phyloP scores from a whole-genome alignment of 2,888 invertebrate genomes.

The Mayetiola destructor region DNA sequence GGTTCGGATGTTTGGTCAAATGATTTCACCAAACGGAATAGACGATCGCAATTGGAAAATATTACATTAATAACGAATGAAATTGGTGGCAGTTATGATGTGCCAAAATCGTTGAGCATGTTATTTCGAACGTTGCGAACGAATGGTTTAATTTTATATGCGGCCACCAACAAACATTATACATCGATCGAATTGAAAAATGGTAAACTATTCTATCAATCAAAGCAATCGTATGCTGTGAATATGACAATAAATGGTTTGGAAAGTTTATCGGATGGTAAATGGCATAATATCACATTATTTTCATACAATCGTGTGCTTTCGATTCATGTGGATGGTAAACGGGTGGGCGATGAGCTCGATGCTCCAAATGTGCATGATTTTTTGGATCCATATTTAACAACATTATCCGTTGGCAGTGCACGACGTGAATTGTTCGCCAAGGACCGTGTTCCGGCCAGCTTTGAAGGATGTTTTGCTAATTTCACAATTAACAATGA shows the following conservation, averaged over 20 bases:
- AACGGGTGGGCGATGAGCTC: conserved; percentile 65
- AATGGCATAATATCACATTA: conserved; percentile 79
- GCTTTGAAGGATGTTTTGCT: conserved; percentile 78
- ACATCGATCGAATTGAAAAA: conserved; percentile 64
- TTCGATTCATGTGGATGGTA: conserved; percentile 54
- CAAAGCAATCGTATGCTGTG: conserved; percentile 60
- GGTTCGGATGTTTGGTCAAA: conserved; percentile 55
- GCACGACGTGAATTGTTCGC: conserved; percentile 45
- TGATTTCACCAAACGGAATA: conserved; percentile 27
- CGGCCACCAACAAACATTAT: conserved; percentile 75
- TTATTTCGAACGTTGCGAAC: conserved; percentile 65
- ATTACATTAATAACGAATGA: conserved; percentile 27
- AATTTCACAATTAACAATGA: conserved; percentile 82
- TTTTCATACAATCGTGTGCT: conserved; percentile 55
- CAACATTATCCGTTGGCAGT: conserved; percentile 66
- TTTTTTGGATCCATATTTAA: conserved; percentile 80
- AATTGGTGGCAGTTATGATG: conserved; percentile 32
- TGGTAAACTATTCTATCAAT: conserved; percentile 65
- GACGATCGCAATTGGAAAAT: conserved; percentile 22
- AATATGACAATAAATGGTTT: conserved; percentile 64
- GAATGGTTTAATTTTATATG: conserved; percentile 70
- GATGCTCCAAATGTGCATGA: conserved; percentile 79
- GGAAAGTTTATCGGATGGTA: conserved; percentile 56
- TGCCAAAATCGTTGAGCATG: conserved; percentile 60
- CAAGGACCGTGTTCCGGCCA: conserved; percentile 40